Evolutionary conservation across 2,797 vertebrate genomes (phyloP).

Genomic region (Xiphophorus birchmanni): DNA sequence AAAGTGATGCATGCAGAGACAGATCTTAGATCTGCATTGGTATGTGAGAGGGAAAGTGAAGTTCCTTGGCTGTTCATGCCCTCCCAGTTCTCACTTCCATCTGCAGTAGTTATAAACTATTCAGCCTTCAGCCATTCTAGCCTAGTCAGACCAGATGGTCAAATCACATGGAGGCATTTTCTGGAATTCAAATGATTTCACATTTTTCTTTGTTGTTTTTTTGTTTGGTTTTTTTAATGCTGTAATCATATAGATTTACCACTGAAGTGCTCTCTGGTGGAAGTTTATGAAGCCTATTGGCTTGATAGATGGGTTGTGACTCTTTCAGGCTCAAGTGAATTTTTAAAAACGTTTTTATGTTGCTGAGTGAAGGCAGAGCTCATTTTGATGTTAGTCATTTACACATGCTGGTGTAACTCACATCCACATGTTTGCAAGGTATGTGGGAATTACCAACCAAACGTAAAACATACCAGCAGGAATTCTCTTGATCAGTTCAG

Average conservation of each 20-base stretch:
- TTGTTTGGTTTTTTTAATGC: constrained; percentile 14
- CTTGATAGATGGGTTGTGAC: constrained; percentile 22
- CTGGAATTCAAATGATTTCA: constrained; percentile 33
- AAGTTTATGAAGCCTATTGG: constrained; percentile 17
- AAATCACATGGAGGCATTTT: constrained; percentile 26
- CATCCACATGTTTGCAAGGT: constrained; percentile 1
- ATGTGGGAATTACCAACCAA: constrained; percentile 25
- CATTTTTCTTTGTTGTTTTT: constrained; percentile 28
- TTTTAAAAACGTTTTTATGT: constrained; percentile 24
- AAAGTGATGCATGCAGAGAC: constrained; percentile 73
- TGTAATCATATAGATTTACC: constrained; percentile 19
- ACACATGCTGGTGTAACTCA: constrained; percentile 27
- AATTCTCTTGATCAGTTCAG: constrained; percentile 31
- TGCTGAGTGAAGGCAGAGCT: constrained; percentile 36
- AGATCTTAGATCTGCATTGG: constrained; percentile 72
- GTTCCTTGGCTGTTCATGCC: constrained; percentile 53
- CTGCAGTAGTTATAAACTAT: constrained; percentile 55
- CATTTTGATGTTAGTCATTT: constrained; percentile 59
- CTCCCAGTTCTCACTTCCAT: constrained; percentile 58
- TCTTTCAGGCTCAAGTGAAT: constrained; percentile 29
- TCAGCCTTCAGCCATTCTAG: constrained; percentile 46
- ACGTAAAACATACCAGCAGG: constrained; percentile 47
- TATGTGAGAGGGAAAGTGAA: constrained; percentile 63
- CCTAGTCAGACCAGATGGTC: constrained; percentile 52
- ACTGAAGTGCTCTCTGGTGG: constrained; percentile 2